A percentile compares a stretch with the other conserved stretches of the same genome.
phyloP scores from a whole-genome alignment of 92 coral and sea anemone genomes.

The Parazoanthus darwini region DNA sequence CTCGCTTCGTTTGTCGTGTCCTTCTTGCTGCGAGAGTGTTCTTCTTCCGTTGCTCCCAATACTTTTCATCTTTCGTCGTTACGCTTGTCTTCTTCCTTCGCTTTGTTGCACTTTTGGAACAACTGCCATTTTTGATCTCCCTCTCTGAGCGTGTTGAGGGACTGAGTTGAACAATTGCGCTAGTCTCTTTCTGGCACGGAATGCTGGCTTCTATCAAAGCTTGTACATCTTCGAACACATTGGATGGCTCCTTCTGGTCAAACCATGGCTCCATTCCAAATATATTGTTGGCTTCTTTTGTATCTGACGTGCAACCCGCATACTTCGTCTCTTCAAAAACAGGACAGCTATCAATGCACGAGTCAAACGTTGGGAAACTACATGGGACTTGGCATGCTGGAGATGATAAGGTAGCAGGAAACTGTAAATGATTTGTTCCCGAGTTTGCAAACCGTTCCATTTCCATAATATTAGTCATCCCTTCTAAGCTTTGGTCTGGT shows the following conservation, averaged over 20 bases:
- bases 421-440: not conserved
- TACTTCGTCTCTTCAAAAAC: not conserved
- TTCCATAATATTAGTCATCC: not conserved
- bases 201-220: not conserved
- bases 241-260: not conserved
- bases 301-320: not conserved
- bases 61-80: not conserved
- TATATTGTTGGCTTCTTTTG: not conserved
- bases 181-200: not conserved
- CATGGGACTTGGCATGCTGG: not conserved
- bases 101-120: not conserved
- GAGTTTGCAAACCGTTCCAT: not conserved
- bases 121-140: not conserved
- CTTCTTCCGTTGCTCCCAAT: slow-evolving; percentile 1
- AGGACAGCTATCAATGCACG: not conserved
- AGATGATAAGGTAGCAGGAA: not conserved
- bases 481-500: not conserved
- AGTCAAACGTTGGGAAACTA: not conserved
- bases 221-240: not conserved
- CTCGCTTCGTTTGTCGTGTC: not conserved
- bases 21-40: not conserved
- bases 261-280: not conserved
- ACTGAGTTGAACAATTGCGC: not conserved
- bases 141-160: not conserved
- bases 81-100: not conserved